Evolutionary conservation across 2,888 invertebrate species (phyloP), one percentile per base, ranked within the genome.

Genomic region (Pogonocherus hispidulus): DNA sequence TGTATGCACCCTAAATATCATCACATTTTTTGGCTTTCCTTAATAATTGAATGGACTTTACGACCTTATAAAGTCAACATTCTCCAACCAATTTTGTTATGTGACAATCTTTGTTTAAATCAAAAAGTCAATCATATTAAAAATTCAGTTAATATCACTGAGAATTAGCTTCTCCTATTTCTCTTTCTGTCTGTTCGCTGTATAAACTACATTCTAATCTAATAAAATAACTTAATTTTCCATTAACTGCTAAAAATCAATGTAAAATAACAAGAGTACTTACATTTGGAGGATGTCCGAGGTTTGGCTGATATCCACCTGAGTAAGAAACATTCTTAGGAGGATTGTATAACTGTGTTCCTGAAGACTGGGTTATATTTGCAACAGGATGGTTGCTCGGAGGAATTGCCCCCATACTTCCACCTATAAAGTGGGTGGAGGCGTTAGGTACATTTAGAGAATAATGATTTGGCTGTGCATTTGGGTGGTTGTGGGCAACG

Each of bases 341-440:
- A 22, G 81, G 76, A 67, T 74, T 78, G 59, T 75, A 79, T 22
- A 76, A 70, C 60, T 76, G 78, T 51, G 73, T 77, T 23, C 71
- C 67, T 23, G 75, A 73, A 11, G 76, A 68, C 55, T 79, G 78
- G 51, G 74, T 79, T 16, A 76, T 70, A 65, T 77, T 81, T 16
- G 83, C 78, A 23, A 83, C 79, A 18, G 83, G 83, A 72, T 83
- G 83, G 41, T 82, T 82, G 64, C 82, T 81, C 37, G 79, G 74
- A n/a, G 82, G 82, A 63, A 82, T 79, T 41, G 76, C 68, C 4
- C 79, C 75, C 59, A 79, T 74, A 23, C 65, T 75, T 41, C 74
- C 74, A 22, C 72, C 71, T 5, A 76, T 73, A 67, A 78, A 83
- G 65, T 80, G 80, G 60, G 78, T 76, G 18, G 80, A 71, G 41